phyloP scores from a whole-genome alignment of 2,888 invertebrate genomes.

The Phortica magna region DNA sequence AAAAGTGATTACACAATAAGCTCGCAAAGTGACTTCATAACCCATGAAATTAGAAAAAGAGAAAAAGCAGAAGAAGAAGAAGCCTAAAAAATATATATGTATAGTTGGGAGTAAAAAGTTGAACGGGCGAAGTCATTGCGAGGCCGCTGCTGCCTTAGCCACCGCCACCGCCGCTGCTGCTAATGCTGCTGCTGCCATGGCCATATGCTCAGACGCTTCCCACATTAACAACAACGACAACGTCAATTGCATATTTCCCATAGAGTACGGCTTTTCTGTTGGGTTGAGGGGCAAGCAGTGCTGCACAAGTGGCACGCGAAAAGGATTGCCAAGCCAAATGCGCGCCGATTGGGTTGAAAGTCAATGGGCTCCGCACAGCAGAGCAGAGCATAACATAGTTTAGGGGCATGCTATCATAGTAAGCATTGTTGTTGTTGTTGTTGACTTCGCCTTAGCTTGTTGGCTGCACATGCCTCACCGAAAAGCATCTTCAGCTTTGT shows the following conservation, averaged over 20 bases:
- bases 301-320: conserved; percentile 41
- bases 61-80: conserved; percentile 9
- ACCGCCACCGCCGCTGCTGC: conserved; percentile 23
- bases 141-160: too few species aligned
- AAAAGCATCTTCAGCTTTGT: neutral
- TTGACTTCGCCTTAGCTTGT: neutral
- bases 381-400: neutral
- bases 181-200: conserved; percentile 4
- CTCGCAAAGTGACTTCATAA: conserved; percentile 54
- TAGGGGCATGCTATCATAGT: conserved; percentile 16
- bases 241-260: conserved; percentile 35
- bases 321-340: conserved; percentile 25
- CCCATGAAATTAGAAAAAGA: conserved; percentile 66
- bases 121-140: neutral
- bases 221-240: conserved; percentile 31
- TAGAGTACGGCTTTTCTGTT: conserved; percentile 25
- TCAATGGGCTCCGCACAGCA: conserved; percentile 5
- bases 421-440: neutral
- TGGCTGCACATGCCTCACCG: neutral
- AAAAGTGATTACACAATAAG: conserved; percentile 62
- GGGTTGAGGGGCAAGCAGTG: conserved; percentile 61
- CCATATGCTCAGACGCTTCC: conserved; percentile 40
- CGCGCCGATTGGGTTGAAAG: conserved; percentile 24
- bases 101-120: conserved; percentile 9
- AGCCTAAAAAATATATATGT: neutral